Conservation (phyloP, 2,888 invertebrate species). For the Dicycla oo region DNA sequence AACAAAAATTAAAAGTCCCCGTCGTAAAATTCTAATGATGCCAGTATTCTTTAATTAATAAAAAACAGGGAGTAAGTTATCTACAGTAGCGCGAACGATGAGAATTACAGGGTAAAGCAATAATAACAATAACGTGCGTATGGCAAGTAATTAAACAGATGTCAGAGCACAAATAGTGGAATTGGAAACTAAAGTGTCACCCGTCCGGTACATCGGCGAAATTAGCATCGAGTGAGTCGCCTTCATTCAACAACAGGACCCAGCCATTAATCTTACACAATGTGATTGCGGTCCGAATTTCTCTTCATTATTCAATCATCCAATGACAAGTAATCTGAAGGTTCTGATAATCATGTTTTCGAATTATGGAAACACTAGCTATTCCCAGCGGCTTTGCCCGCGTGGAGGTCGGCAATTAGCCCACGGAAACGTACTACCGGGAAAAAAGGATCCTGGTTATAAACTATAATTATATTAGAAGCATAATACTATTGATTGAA, state of each 20-base stretch:
- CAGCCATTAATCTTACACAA: conserved; percentile 81
- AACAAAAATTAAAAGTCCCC: too few species aligned
- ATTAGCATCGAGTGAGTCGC: conserved; percentile 79
- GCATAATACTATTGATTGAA: too few species aligned
- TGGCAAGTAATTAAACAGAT: conserved; percentile 46
- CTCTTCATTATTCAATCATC: conserved; percentile 80
- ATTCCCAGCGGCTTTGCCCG: too few species aligned
- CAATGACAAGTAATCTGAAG: conserved; percentile 66
- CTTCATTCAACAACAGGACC: conserved; percentile 76
- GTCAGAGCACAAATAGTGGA: conserved; percentile 61
- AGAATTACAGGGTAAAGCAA: conserved; percentile 10
- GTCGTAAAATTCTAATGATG: neutral
- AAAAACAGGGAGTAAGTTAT: neutral
- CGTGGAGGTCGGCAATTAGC: too few species aligned
- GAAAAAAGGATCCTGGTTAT: too few species aligned
- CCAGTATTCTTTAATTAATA: neutral
- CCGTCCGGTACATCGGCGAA: conserved; percentile 68
- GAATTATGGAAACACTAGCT: conserved; percentile 46
- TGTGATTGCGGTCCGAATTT: conserved; percentile 79
- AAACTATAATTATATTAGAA: too few species aligned
- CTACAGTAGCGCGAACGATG: neutral
- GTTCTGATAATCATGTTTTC: conserved; percentile 51
- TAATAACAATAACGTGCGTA: conserved; percentile 33
- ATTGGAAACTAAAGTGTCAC: conserved; percentile 74
- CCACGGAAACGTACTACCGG: too few species aligned